These are phyloP conservation scores for Dysdera silvatica DNA, from an alignment of 1,140 invertebrate species.

Conservation along the genomic window DNA sequence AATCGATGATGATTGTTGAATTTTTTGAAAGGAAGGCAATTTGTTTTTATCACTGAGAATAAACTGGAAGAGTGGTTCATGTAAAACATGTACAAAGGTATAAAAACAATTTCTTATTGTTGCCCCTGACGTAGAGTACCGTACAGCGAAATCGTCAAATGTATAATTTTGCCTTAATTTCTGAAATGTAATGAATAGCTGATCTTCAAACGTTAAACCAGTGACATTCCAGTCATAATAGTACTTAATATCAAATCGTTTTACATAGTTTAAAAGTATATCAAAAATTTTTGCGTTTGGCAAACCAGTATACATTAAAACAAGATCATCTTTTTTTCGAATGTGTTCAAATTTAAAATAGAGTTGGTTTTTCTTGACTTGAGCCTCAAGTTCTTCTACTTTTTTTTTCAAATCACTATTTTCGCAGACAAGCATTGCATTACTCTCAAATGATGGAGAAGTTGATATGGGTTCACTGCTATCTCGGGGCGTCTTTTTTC, in stretches of 20 bases:
- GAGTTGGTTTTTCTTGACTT: neutral
- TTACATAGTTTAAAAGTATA: neutral
- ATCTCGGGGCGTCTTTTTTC: too few relatives aligned
- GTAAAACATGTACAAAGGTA: neutral
- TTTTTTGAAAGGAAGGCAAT: too few relatives aligned
- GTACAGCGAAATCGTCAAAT: neutral
- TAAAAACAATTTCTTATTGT: neutral
- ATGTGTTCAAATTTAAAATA: neutral
- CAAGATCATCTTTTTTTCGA: neutral
- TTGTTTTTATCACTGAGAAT: too few relatives aligned
- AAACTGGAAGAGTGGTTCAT: neutral
- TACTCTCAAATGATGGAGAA: too few relatives aligned
- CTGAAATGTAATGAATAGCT: neutral
- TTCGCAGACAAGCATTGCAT: too few relatives aligned
- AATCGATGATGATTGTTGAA: too few relatives aligned
- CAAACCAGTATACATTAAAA: neutral
- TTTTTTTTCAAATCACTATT: too few relatives aligned
- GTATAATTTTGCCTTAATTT: neutral
- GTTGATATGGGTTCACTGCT: too few relatives aligned
- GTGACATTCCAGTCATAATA: neutral
- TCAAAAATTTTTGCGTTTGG: neutral
- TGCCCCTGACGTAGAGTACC: neutral
- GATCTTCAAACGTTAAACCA: neutral
- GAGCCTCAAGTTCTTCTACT: too few relatives aligned
- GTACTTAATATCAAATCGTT: neutral